A percentile compares a stretch with the other conserved stretches of the same genome.
phyloP scores from a whole-genome alignment of 2,888 invertebrate species.

The Chaetogeoica ovagalla region DNA sequence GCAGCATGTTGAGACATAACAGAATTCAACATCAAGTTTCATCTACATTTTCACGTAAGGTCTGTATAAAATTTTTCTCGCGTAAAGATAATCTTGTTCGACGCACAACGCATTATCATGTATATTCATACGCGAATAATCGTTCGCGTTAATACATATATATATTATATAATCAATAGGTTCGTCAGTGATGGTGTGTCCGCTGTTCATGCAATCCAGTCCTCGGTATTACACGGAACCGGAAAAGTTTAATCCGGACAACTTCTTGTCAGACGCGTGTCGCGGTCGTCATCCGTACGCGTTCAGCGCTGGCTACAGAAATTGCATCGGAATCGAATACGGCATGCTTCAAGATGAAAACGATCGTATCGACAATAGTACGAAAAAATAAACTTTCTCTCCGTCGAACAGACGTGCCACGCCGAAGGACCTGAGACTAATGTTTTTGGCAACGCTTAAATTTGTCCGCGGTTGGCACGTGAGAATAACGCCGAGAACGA shows the following conservation, averaged over 20 bases:
- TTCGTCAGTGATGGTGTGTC: not conserved
- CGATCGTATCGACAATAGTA: slow-evolving; percentile 32
- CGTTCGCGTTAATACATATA: too few relatives aligned
- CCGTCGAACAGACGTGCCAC: slow-evolving; percentile 26
- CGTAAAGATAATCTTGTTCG: too few relatives aligned
- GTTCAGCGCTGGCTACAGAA: slow-evolving; percentile 42
- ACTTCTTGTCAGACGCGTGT: slow-evolving; percentile 23
- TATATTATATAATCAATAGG: too few relatives aligned
- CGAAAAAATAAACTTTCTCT: not conserved
- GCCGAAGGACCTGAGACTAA: not conserved
- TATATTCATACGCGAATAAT: too few relatives aligned
- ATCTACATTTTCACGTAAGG: too few relatives aligned
- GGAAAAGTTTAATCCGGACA: slow-evolving; percentile 27
- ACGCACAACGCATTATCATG: too few relatives aligned
- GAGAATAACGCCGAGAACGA: slow-evolving; percentile 23
- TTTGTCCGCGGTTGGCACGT: slow-evolving; percentile 32
- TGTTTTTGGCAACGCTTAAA: slow-evolving; percentile 26
- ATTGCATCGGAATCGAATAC: slow-evolving; percentile 51
- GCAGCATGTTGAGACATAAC: too few relatives aligned
- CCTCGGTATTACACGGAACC: slow-evolving; percentile 3
- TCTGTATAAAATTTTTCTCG: too few relatives aligned
- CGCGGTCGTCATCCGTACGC: slow-evolving; percentile 29
- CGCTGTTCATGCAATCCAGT: slow-evolving; percentile 12
- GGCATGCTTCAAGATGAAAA: slow-evolving; percentile 47
- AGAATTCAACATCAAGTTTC: too few relatives aligned